Conservation (phyloP, 1,140 invertebrate genomes). For the Neodiprion pinetum region DNA sequence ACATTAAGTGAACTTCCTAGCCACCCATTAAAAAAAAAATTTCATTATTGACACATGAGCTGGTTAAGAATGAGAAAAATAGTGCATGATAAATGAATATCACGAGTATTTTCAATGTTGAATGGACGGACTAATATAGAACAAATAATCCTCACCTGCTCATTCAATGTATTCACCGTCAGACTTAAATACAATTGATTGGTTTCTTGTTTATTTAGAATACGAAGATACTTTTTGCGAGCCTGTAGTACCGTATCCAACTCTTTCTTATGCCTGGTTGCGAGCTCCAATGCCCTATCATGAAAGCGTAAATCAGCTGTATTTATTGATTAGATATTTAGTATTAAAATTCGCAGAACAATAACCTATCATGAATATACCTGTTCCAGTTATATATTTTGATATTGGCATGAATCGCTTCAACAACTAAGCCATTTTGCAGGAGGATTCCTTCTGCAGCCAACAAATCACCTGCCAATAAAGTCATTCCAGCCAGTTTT, state of each 20-base stretch:
- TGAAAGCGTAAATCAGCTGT: constrained; percentile 22
- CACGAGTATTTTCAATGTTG: neutral
- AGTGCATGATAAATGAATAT: neutral
- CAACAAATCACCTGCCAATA: constrained; percentile 78
- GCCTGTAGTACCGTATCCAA: constrained; percentile 81
- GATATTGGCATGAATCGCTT: constrained; percentile 84
- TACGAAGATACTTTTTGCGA: constrained; percentile 76
- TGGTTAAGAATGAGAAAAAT: neutral
- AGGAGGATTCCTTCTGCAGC: constrained; percentile 86
- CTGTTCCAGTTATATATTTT: constrained; percentile 86
- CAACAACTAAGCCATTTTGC: constrained; percentile 76
- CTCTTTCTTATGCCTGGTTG: constrained; percentile 79
- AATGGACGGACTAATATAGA: neutral
- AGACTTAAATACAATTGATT: constrained; percentile 63
- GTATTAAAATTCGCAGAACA: constrained; percentile 44
- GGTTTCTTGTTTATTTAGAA: constrained; percentile 78
- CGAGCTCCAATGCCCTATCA: constrained; percentile 82
- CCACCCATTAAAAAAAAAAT: neutral
- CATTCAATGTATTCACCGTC: constrained; percentile 35
- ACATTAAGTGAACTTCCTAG: neutral
- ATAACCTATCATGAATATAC: constrained; percentile 70
- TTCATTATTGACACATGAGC: neutral
- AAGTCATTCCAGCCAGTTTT: constrained; percentile 79
- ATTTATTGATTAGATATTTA: neutral
- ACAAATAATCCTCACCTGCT: constrained; percentile 19